Base-by-base conservation (phyloP, 2,888 invertebrate genomes). In the Temnothorax rugatulus region DNA sequence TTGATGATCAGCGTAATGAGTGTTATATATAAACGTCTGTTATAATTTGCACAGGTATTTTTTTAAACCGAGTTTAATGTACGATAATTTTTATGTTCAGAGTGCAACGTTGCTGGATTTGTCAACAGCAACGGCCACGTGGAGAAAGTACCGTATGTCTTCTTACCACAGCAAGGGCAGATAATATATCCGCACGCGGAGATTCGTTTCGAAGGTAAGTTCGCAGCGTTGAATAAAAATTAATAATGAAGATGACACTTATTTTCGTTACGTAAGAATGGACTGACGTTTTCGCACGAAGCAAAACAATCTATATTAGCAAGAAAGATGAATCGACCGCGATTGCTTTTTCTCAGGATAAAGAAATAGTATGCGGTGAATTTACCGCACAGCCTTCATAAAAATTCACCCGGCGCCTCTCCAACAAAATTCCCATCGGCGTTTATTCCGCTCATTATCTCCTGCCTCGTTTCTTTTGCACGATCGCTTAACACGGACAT, bases 111-210 rank as follows among this genome's bases (percentile, higher is more conserved):
- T 93, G 97, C 98, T 75, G 97, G 97, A 44, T 98, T 98, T 94
- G 96, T 97, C 11, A 96, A 97, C 71, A 97, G 97, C 84, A 96
- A 96, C 29, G 97, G 97, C 66, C 96, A 96, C 44, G 95, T 96
- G 68, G 98, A 98, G 94, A 97, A 97, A 93, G 97, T 98, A 90
- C 98, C 98, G 34, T 98, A 98, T 94, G 97, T 98, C 29, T 98
- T 97, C 94, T 95, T 98, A 89, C 98, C 98, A 25, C 95, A 98
- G 87, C 97, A 97, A 93, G 98, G 98, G 63, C 98, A 98, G 95
- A 97, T 98, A 90, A 97, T 98, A 91, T 97, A 98, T 95, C 98
- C 98, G 1, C 97, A 98, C 88, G 97, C 97, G 91, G 98, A 98
- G 95, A 98, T 98, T 93, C 97, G 96, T 91, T 97, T 98, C 95